Base-by-base conservation (phyloP, 2,113 vertebrate genomes). In the Pimephales promelas region DNA sequence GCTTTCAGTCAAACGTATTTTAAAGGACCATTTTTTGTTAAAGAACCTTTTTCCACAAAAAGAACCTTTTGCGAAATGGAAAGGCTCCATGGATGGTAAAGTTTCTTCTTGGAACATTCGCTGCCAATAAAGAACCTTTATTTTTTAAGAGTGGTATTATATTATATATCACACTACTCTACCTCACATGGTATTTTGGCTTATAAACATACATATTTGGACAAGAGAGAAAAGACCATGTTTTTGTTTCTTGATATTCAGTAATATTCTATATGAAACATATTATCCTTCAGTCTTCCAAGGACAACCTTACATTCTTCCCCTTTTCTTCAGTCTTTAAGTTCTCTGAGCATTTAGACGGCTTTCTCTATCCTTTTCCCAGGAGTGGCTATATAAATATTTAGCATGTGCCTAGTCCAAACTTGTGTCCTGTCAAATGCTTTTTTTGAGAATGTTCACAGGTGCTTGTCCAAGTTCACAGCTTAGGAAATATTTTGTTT, bases 401-500 rank as follows among this genome's bases (percentile, higher is more conserved):
- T 88, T 79, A 78, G 71, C 40, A 59, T 86, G 75, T 86, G 52
- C 61, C 87, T 45, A 24, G 59, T 90, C 87, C 86, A 88, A 85
- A 86, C 59, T 77, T 59, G 61, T 89, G 89, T 90, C 85, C 85
- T 71, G 86, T 89, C 86, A 83, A 61, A 85, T 72, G 40, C 64
- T 81, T 75, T 73, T 73, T 66, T 66, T 0, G 1, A 82, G 86
- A 87, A 83, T 82, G 76, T 68, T 88, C 77, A 83, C 85, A 90
- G 82, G 85, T 86, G 85, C 83, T 82, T 61, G 81, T 82, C 84
- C 28, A 81, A 5, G 20, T 84, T 85, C 66, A 28, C 68, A 66
- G 84, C 85, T 88, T 88, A 85, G 84, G 87, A 86, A 90, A 81
- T 83, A 36, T 85, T 89, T 88, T 88, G 56, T 61, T 68, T 13